Evolutionary conservation across 2,113 vertebrate genomes (phyloP).

Genomic region (Sinocyclocheilus anshuiensis): DNA sequence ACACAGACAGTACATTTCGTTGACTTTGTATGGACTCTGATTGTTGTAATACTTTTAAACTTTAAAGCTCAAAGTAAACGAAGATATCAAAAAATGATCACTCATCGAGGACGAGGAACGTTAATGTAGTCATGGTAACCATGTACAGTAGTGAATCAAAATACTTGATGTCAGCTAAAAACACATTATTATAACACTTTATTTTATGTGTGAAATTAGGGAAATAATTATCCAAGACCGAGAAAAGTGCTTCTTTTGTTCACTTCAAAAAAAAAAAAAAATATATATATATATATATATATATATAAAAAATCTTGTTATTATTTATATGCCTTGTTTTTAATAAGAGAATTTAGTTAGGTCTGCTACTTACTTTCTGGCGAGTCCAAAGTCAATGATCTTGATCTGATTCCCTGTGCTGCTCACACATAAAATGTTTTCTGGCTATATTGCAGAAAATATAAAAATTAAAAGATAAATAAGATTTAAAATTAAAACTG

Average conservation of each 20-base stretch:
- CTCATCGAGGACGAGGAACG: no score
- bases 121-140: conserved; percentile 40
- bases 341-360: neutral
- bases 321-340: neutral
- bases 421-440: conserved; percentile 88
- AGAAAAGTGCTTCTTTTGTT: neutral
- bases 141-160: conserved; percentile 32
- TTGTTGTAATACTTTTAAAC: neutral
- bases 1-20: neutral
- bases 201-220: conserved; percentile 1
- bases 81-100: neutral
- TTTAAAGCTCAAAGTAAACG: neutral
- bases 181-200: neutral
- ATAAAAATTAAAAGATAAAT: neutral
- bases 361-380: conserved; percentile 81
- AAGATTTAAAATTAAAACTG: neutral
- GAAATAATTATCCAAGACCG: conserved; percentile 19
- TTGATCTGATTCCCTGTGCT: conserved; percentile 87
- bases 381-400: conserved; percentile 91
- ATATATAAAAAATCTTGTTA: neutral
- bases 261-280: no score
- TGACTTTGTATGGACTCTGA: neutral
- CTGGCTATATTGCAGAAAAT: conserved; percentile 75
- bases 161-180: neutral
- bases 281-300: no score